Base-by-base conservation (phyloP, 2,888 invertebrate species). In the Glyphotaelius pellucidus region DNA sequence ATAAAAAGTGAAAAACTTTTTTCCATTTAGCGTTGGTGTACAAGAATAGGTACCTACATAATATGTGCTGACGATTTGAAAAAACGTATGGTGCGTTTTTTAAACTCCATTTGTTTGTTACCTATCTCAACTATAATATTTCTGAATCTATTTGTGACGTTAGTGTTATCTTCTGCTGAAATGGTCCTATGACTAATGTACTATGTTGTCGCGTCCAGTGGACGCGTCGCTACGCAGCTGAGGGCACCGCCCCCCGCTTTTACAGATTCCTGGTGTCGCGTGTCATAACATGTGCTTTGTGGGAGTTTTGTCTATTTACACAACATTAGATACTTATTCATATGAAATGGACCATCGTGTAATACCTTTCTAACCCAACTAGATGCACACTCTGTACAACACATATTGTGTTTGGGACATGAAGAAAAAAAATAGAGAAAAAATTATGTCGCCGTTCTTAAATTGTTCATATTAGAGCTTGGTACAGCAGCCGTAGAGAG, bases 291-390 rank as follows among this genome's bases (percentile, higher is more conserved):
- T 90, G 86, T 90, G 90, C 38, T 86, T 32, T 32, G 67, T 67
- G 9, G 25, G 81, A 67, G 52, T 19, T 79, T 90, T 81, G 90
- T 92, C 88, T 90, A 90, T 92, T 90, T 91, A 89, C 90, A 85
- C 84, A 90, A 89, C 92, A 92, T 92, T 90, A 89, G 89, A 90
- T 90, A 89, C 79, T 80, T 79, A 86, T 80, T 42, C 87, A 47
- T 4, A 83, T 35, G 90, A 38, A 90, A 19, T 30, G 35, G 52
- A 90, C 42, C 38, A 83, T 67, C 67, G 25, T 67, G 9, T 67
- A 67, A 67, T 67, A n/a, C n/a, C n/a, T 67, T 67, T 25, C 25
- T 25, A 25, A n/a, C 25, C 67, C 25, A 67, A 67, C 67, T 67
- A 67, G 67, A 67, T 67, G 67, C 67, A 67, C 52, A 52, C 25